Percentiles rank a stretch among this genome's conserved stretches.
phyloP scores from a whole-genome alignment of 1,140 invertebrate species.

The Cherax quadricarinatus region DNA sequence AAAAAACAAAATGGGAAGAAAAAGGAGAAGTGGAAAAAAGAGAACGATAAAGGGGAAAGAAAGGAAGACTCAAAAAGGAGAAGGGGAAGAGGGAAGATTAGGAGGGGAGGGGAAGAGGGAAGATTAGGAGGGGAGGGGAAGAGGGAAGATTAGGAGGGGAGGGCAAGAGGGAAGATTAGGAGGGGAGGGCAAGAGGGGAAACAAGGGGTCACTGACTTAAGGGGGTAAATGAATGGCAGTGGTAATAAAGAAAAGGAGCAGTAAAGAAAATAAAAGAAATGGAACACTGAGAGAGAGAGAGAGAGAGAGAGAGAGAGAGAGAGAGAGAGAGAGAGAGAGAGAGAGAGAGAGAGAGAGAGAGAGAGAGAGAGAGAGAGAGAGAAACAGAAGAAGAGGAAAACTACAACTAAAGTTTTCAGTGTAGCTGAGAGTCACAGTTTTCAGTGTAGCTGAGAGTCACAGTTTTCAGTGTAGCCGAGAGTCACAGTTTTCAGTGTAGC shows the following conservation, averaged over 20 bases:
- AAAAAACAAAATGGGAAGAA: no score
- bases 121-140: no score
- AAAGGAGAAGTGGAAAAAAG: neutral
- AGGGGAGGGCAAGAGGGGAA: neutral
- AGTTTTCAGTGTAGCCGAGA: no score
- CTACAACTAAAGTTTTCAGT: no score
- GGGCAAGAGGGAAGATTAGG: no score
- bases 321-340: neutral
- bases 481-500: no score
- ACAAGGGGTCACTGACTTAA: neutral
- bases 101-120: neutral
- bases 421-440: no score
- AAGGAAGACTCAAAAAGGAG: neutral
- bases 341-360: neutral
- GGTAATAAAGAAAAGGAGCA: no score
- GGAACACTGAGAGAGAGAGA: neutral
- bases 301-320: neutral
- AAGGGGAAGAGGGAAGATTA: neutral
- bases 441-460: no score
- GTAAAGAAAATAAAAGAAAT: neutral
- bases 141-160: no score
- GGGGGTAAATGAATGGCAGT: neutral
- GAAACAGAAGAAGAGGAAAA: neutral
- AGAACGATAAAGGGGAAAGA: neutral
- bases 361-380: conserved; percentile 19